Evolutionary conservation across 1,140 invertebrate species (phyloP).

Genomic region (Bombus difficillimus): DNA sequence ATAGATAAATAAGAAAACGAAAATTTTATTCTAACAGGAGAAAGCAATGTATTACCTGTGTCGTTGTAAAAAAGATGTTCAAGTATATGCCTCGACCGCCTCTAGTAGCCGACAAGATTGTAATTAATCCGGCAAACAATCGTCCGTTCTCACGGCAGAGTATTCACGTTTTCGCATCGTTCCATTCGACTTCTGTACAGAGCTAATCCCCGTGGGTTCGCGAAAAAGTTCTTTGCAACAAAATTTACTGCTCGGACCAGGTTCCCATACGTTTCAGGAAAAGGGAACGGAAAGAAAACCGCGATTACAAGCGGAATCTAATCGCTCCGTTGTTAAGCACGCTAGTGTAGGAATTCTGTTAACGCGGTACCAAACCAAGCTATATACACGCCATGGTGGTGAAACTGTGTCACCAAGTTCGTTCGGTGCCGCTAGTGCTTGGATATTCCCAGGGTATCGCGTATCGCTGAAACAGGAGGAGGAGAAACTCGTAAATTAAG

Average conservation of each 20-base stretch:
- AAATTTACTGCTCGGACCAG: not conserved
- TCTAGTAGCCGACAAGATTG: not conserved
- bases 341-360: not conserved
- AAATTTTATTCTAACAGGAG: not conserved
- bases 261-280: not conserved
- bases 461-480: not conserved
- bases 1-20: too few species aligned
- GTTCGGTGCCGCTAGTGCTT: not conserved
- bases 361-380: not conserved
- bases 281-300: not conserved
- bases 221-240: constrained; percentile 9
- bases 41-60: not conserved
- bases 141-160: not conserved
- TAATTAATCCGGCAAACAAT: constrained; percentile 27
- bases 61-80: not conserved
- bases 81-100: not conserved
- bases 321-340: not conserved
- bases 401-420: constrained; percentile 24
- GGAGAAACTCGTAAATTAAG: not conserved
- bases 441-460: not conserved
- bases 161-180: constrained; percentile 12
- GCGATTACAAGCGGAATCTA: not conserved
- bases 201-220: not conserved
- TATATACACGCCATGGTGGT: not conserved
- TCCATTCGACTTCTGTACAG: not conserved